A percentile compares a stretch with the other conserved stretches of the same genome.
Conservation (phyloP, 2,113 vertebrate species). For the Pionites leucogaster region DNA sequence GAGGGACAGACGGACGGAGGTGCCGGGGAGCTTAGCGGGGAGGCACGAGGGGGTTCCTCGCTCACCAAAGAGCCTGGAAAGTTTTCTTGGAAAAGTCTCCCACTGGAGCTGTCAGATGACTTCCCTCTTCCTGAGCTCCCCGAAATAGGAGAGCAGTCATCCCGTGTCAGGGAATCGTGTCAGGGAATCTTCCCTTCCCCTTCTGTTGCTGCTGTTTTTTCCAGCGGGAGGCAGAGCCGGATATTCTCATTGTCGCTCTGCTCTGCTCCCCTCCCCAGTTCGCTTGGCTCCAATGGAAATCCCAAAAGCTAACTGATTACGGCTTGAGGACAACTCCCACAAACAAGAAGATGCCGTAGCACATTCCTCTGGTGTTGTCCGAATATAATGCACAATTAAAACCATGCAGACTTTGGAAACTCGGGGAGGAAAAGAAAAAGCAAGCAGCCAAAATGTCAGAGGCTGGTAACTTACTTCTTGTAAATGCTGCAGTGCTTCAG, state of each 20-base stretch:
- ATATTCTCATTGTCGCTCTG: not conserved
- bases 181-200: not conserved
- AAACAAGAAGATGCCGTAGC: not conserved
- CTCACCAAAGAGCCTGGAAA: fast-evolving
- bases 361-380: not conserved
- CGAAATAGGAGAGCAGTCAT: not conserved
- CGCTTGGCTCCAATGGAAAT: not conserved
- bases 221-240: slow-evolving; percentile 19
- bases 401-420: not conserved
- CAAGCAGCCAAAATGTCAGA: not conserved
- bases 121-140: not conserved
- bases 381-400: not conserved
- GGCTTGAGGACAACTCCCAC: not conserved
- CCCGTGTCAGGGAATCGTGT: not conserved
- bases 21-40: fast-evolving
- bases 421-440: not conserved
- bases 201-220: not conserved
- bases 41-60: not conserved
- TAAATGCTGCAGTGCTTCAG: not conserved
- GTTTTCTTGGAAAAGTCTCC: not conserved
- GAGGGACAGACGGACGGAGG: not conserved
- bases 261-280: not conserved
- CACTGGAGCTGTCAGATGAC: not conserved
- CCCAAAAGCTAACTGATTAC: not conserved
- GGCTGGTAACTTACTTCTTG: not conserved